A percentile compares a stretch with the other conserved stretches of the same genome.
Conservation (phyloP, 2,113 vertebrate species). For the Sitta europaea region DNA sequence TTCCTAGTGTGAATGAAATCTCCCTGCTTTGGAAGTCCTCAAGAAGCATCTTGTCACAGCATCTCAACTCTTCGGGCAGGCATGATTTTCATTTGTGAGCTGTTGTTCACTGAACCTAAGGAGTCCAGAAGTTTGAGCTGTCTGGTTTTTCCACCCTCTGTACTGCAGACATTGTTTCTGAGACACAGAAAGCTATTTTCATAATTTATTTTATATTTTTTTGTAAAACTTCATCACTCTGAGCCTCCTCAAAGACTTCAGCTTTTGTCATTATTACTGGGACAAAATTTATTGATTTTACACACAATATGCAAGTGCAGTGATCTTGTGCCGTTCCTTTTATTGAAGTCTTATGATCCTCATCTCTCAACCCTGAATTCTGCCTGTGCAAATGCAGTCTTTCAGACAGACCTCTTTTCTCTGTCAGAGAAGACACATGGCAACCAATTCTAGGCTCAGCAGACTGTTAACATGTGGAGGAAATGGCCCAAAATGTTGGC, state of each 20-base stretch:
- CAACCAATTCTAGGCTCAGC: not conserved
- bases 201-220: not conserved
- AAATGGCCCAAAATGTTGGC: not conserved
- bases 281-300: not conserved
- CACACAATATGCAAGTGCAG: rapidly evolving
- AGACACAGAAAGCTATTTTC: not conserved
- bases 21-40: not conserved
- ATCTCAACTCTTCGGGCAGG: not conserved
- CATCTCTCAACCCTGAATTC: not conserved
- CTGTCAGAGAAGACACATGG: not conserved
- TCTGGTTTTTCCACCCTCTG: not conserved
- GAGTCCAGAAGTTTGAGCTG: not conserved
- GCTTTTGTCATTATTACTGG: not conserved
- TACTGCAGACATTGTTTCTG: not conserved
- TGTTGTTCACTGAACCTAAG: not conserved
- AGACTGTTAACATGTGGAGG: rapidly evolving
- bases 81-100: not conserved
- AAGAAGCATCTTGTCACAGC: not conserved
- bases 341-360: not conserved
- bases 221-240: not conserved
- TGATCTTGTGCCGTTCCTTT: not conserved
- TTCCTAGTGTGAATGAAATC: not conserved
- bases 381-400: not conserved
- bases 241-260: not conserved
- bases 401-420: not conserved